Evolutionary conservation across 1,140 invertebrate genomes (phyloP).

Genomic region (Coptotermes formosanus): DNA sequence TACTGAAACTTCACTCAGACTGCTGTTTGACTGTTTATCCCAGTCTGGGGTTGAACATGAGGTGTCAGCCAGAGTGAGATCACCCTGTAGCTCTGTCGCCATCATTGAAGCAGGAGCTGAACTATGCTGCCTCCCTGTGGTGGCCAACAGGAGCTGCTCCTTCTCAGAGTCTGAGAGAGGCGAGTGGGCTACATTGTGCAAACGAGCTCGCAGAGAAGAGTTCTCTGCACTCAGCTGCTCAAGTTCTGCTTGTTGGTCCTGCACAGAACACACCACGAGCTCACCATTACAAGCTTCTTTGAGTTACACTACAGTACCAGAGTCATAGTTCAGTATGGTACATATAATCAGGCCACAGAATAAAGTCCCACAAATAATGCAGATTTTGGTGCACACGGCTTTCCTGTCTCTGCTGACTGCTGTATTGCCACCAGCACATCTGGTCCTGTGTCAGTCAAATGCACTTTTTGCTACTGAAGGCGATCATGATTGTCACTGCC

Average conservation of each 20-base stretch:
- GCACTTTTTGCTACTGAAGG: too few species aligned
- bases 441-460: too few species aligned
- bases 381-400: too few species aligned
- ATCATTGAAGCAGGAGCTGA: slow-evolving; percentile 61
- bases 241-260: slow-evolving; percentile 62
- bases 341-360: too few species aligned
- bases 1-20: slow-evolving; percentile 84
- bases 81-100: slow-evolving; percentile 12
- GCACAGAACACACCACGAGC: neutral
- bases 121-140: slow-evolving; percentile 52
- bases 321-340: too few species aligned
- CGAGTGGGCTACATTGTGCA: slow-evolving; percentile 73
- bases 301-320: too few species aligned
- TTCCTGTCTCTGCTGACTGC: too few species aligned
- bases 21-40: slow-evolving; percentile 83
- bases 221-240: slow-evolving; percentile 70
- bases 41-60: slow-evolving; percentile 73
- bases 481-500: too few species aligned
- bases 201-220: slow-evolving; percentile 65
- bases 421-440: too few species aligned
- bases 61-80: slow-evolving; percentile 51
- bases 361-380: too few species aligned
- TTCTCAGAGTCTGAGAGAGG: slow-evolving; percentile 80
- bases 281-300: neutral
- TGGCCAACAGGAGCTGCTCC: slow-evolving; percentile 62